A percentile compares a stretch with the other conserved stretches of the same genome.
phyloP scores from a whole-genome alignment of 2,113 vertebrate genomes.

The Brachypodius melanocephalos region DNA sequence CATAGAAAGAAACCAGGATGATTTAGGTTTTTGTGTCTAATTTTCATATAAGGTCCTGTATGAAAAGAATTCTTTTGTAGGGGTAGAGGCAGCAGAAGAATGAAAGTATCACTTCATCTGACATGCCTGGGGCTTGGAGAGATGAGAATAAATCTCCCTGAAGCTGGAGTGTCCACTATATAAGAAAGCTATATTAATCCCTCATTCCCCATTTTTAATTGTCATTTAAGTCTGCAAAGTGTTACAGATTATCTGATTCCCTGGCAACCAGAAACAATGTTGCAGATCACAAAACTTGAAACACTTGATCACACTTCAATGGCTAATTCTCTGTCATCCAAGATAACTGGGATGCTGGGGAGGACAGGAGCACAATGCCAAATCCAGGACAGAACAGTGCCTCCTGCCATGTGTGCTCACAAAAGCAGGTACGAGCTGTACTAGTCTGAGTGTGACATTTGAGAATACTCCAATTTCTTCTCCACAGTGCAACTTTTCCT shows the following conservation, averaged over 20 bases:
- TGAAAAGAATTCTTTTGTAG: not conserved
- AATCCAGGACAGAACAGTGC: constrained; percentile 12
- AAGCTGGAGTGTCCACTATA: not conserved
- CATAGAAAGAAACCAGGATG: not conserved
- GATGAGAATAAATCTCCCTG: not conserved
- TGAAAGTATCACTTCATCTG: not conserved
- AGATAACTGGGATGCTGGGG: not conserved
- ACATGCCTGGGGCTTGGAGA: not conserved
- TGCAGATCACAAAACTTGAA: not conserved
- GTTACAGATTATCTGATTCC: not conserved
- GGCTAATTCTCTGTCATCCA: not conserved
- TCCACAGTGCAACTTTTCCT: not conserved
- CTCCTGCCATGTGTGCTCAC: not conserved
- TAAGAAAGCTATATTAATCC: not conserved
- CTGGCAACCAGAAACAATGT: not conserved
- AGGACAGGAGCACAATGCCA: not conserved
- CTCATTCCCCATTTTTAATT: not conserved
- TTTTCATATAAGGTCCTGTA: not conserved
- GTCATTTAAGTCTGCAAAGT: not conserved
- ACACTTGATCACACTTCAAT: not conserved
- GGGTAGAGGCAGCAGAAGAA: not conserved
- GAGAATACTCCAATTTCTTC: not conserved
- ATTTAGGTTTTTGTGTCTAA: not conserved
- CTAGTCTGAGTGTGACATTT: not conserved
- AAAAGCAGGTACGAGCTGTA: not conserved